A percentile compares a stretch with the other conserved stretches of the same genome.
Conservation (phyloP, 30 jellyfish, hydroid and myxozoan species). For the Cassiopea andromeda region DNA sequence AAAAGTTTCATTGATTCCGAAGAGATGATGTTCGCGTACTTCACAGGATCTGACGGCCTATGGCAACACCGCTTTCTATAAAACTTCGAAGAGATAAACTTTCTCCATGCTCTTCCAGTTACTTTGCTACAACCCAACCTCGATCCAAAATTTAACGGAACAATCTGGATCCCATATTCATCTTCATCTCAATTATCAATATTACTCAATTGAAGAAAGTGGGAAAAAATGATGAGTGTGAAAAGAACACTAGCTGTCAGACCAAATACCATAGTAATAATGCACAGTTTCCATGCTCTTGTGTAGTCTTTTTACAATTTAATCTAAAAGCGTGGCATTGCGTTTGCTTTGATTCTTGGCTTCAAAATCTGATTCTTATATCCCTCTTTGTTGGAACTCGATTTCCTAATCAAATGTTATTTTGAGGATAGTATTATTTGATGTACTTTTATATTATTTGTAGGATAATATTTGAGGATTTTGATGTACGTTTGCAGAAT, state of each 20-base stretch:
- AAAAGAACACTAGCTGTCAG: conserved; percentile 17
- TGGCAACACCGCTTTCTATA: background rate
- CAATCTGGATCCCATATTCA: background rate
- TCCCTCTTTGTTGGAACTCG: too few species aligned
- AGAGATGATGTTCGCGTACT: background rate
- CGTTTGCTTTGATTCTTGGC: too few species aligned
- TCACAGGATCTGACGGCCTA: background rate
- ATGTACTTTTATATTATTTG: too few species aligned
- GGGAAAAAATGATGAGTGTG: background rate
- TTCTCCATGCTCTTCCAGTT: background rate
- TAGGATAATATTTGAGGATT: too few species aligned
- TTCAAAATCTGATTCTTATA: too few species aligned
- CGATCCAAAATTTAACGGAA: background rate
- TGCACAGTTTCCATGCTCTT: too few species aligned
- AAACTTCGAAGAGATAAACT: background rate
- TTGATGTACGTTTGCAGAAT: too few species aligned
- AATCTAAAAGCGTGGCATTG: too few species aligned
- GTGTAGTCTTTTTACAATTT: too few species aligned
- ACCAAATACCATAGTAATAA: too few species aligned
- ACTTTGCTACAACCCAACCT: background rate
- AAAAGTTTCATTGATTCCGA: background rate
- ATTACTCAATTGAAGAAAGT: background rate
- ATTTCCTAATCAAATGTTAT: too few species aligned
- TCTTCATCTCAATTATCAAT: background rate
- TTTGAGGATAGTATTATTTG: too few species aligned